phyloP scores from a whole-genome alignment of 2,888 invertebrate species.

The Bombyx huttoni region DNA sequence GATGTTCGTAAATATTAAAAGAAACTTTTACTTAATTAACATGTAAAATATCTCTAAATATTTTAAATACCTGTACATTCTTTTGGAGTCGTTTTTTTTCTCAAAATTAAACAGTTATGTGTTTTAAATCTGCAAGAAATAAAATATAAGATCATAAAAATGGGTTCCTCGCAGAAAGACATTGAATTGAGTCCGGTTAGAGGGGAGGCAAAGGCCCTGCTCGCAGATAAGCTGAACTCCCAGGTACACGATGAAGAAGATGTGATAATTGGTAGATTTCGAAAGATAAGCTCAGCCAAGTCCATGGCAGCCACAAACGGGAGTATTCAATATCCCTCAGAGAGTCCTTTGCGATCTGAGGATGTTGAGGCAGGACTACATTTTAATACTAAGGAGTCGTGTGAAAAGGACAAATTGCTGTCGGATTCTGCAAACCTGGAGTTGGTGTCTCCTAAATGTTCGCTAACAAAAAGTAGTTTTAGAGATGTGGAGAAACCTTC shows the following conservation, averaged over 20 bases:
- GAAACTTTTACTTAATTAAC: too few species aligned
- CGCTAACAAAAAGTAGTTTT: constrained; percentile 74
- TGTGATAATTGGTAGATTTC: constrained; percentile 62
- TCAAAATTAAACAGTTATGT: neutral
- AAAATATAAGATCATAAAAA: constrained; percentile 13
- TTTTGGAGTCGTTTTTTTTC: too few species aligned
- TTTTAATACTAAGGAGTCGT: constrained; percentile 32
- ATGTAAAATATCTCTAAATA: too few species aligned
- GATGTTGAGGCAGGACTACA: constrained; percentile 53
- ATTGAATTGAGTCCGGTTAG: constrained; percentile 58
- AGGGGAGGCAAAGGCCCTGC: constrained; percentile 17
- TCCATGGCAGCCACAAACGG: constrained; percentile 69
- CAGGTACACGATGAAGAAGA: constrained; percentile 55
- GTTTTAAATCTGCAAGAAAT: neutral
- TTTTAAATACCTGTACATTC: too few species aligned
- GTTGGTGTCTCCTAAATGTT: constrained; percentile 25
- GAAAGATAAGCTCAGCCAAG: constrained; percentile 67
- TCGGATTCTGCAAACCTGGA: constrained; percentile 21
- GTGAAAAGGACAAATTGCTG: constrained; percentile 42
- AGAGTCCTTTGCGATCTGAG: constrained; percentile 31
- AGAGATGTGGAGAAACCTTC: constrained; percentile 75
- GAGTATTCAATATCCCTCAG: constrained; percentile 55
- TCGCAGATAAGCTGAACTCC: constrained; percentile 24
- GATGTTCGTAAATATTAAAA: too few species aligned
- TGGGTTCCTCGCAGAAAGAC: constrained; percentile 51